Base-by-base conservation (phyloP, 1,140 invertebrate species). In the Dendroctonus ponderosae region DNA sequence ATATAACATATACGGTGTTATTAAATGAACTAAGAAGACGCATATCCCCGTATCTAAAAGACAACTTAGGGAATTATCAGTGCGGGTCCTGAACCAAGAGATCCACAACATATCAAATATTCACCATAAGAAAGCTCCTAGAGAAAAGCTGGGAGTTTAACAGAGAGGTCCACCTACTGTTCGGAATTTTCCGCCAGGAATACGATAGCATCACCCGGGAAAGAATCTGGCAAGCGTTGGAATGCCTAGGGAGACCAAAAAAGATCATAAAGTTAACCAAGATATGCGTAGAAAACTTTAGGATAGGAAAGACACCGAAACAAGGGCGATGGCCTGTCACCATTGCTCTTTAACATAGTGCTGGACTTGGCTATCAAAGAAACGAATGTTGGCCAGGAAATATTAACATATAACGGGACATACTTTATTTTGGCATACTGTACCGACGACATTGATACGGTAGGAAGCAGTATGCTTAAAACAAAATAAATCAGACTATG, bases 171-270 rank as follows among this genome's bases (percentile, higher is more conserved):
- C 38, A 43, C 41, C 38, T 43, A 43, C 38, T 57, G 9, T 57
- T 2, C 40, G 41, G 7, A 39, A 2, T 7, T 57, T 57, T 57
- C 40, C 50, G 50, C 7, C 50, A 60, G 26, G 38, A 9, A 43
- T 60, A 46, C 57, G 57, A 60, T 60, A 60, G 57, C 42, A 60
- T 60, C 57, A 60, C 37, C 41, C 6, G 54, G 41, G n/a, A n/a
- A 42, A 39, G 26, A 38, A 7, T 60, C 11, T 60, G 12, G 5
- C 7, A 26, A 37, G 57, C 42, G 41, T 14, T 60, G 40, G 57
- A 46, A 60, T 14, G 57, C 12, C 46, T 60, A 60, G 38, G 15
- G 41, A 39, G 7, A 61, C n/a, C 48, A 12, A n/a, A n/a, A n/a
- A n/a, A n/a, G n/a, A n/a, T n/a, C n/a, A n/a, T n/a, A n/a, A n/a